These are phyloP conservation scores for Resseliella maxima DNA, from an alignment of 2,888 invertebrate species.

Conservation along the genomic window DNA sequence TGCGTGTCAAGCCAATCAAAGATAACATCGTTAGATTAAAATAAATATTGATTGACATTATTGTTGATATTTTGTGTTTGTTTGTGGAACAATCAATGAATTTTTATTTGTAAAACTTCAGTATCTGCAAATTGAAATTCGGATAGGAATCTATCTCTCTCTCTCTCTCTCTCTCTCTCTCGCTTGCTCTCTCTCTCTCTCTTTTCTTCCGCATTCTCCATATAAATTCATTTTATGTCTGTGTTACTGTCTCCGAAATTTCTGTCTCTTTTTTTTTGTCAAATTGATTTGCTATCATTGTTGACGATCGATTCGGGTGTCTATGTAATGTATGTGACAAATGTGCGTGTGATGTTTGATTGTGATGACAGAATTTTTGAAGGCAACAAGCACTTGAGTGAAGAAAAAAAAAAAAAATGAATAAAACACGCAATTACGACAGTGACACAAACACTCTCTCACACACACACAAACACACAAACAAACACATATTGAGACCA, in stretches of 20 bases:
- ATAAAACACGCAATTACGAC: neutral
- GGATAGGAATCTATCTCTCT: too few relatives aligned
- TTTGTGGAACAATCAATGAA: neutral
- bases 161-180: too few relatives aligned
- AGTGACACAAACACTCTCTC: too few relatives aligned
- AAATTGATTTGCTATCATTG: neutral
- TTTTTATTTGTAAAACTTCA: neutral
- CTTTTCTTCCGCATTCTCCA: too few relatives aligned
- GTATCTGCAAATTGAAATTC: slow-evolving; percentile 11
- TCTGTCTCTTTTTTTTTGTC: too few relatives aligned
- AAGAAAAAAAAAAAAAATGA: neutral
- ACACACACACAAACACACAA: too few relatives aligned
- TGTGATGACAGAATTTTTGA: neutral
- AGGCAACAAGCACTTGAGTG: neutral
- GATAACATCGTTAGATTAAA: neutral
- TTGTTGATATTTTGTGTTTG: slow-evolving; percentile 30
- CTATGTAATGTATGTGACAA: neutral
- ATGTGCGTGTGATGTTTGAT: neutral
- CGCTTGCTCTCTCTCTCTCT: too few relatives aligned
- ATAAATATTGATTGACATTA: slow-evolving; percentile 30
- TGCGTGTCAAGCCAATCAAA: neutral
- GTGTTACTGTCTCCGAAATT: too few relatives aligned
- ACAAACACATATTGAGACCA: too few relatives aligned
- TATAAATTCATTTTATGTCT: too few relatives aligned
- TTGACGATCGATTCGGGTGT: neutral